Evolutionary conservation across 2,797 vertebrate species (phyloP).

Genomic region (Myotis daubentonii): DNA sequence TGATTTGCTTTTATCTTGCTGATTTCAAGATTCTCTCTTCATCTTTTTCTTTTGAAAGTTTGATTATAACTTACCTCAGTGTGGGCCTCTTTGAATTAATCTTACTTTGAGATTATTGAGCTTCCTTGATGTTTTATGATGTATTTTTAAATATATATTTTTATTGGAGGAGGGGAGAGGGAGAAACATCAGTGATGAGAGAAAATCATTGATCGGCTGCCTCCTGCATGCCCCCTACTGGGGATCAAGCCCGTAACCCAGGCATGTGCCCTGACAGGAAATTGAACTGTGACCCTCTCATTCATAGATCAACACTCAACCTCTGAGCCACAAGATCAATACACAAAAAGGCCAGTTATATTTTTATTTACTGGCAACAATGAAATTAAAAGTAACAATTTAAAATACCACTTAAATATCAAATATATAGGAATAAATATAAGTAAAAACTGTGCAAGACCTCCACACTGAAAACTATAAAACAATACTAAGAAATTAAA

Average conservation of each 20-base stretch:
- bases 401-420: neutral
- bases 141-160: neutral
- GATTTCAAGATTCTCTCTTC: neutral
- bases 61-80: neutral
- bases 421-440: neutral
- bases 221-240: too few relatives aligned
- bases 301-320: too few relatives aligned
- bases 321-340: too few relatives aligned
- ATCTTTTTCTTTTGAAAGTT: neutral
- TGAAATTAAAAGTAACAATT: conserved; percentile 1
- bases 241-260: too few relatives aligned
- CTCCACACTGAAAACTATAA: neutral
- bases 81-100: neutral
- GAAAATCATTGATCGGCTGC: too few relatives aligned
- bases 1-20: neutral
- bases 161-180: too few relatives aligned
- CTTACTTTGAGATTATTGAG: neutral
- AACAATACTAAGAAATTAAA: neutral
- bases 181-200: too few relatives aligned
- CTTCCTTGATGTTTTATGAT: neutral
- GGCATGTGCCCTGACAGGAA: too few relatives aligned
- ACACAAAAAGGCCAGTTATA: neutral
- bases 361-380: neutral
- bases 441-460: neutral
- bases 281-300: too few relatives aligned